These are phyloP conservation scores for Dipodomys merriami DNA, from an alignment of 2,113 vertebrate species.

Conservation along the genomic window DNA sequence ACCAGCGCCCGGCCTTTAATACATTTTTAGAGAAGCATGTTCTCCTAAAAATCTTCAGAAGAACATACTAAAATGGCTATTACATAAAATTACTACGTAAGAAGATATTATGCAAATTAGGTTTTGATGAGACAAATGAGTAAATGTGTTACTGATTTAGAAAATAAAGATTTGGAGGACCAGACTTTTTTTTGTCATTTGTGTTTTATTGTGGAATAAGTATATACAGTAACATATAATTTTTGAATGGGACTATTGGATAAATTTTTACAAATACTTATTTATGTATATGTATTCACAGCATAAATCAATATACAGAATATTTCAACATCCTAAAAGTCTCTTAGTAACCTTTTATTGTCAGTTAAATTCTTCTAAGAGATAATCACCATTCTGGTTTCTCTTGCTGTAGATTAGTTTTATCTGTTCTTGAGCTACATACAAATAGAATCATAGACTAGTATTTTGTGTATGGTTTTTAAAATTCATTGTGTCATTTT, in stretches of 20 bases:
- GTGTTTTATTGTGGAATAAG: constrained; percentile 8
- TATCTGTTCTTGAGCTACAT: constrained; percentile 13
- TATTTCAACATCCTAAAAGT: not conserved
- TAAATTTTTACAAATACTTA: not conserved
- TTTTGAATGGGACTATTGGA: constrained; percentile 15
- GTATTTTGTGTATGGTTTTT: not conserved
- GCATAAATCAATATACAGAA: not conserved
- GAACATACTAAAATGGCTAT: constrained; percentile 11
- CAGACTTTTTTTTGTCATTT: not conserved
- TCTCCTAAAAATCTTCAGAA: constrained; percentile 9
- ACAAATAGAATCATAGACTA: not conserved
- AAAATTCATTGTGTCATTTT: no score
- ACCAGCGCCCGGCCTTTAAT: no score
- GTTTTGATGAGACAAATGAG: constrained; percentile 31
- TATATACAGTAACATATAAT: not conserved
- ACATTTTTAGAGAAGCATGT: not conserved
- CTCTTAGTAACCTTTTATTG: not conserved
- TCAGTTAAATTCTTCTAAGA: not conserved
- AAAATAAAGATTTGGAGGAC: not conserved
- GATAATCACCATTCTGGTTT: not conserved
- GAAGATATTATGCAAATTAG: not conserved
- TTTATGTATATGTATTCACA: not conserved
- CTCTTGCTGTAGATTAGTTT: not conserved
- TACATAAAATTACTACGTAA: not conserved
- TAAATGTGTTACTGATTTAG: not conserved